Conservation (phyloP, 2,888 invertebrate genomes). For the Eupithecia dodoneata region DNA sequence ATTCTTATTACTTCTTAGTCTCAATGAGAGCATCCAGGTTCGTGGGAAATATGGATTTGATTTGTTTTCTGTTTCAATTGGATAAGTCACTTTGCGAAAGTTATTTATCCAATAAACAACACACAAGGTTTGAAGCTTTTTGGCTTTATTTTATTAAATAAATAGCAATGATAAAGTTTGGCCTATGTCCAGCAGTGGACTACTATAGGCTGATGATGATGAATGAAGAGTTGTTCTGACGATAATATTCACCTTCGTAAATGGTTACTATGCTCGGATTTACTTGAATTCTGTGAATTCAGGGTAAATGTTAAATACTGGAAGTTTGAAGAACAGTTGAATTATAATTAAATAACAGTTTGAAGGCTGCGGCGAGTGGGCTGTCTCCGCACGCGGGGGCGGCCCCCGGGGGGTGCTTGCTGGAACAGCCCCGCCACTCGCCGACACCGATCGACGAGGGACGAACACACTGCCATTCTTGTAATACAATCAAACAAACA, state of each 20-base stretch:
- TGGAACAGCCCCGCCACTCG: slow-evolving; percentile 29
- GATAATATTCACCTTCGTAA: not conserved
- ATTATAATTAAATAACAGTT: slow-evolving; percentile 5
- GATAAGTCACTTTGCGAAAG: too few species aligned
- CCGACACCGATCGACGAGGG: slow-evolving; percentile 7
- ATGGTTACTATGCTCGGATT: not conserved
- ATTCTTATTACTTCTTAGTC: not conserved
- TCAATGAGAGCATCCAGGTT: not conserved
- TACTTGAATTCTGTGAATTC: not conserved
- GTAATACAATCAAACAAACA: slow-evolving; percentile 3
- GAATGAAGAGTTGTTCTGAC: not conserved
- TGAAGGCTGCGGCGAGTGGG: slow-evolving; percentile 12
- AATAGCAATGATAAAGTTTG: too few species aligned
- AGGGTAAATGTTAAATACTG: not conserved
- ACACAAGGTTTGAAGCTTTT: not conserved
- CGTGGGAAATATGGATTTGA: not conserved
- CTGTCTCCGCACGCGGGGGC: slow-evolving; percentile 9
- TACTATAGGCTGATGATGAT: too few species aligned
- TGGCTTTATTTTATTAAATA: not conserved
- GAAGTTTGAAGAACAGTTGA: not conserved
- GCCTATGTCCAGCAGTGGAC: too few species aligned
- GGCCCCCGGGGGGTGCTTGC: slow-evolving; percentile 34
- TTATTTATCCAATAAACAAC: not conserved
- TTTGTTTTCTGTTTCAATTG: not conserved
- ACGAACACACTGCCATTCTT: not conserved